phyloP scores from a whole-genome alignment of 2,113 vertebrate genomes.

The Cryptotis parvus region DNA sequence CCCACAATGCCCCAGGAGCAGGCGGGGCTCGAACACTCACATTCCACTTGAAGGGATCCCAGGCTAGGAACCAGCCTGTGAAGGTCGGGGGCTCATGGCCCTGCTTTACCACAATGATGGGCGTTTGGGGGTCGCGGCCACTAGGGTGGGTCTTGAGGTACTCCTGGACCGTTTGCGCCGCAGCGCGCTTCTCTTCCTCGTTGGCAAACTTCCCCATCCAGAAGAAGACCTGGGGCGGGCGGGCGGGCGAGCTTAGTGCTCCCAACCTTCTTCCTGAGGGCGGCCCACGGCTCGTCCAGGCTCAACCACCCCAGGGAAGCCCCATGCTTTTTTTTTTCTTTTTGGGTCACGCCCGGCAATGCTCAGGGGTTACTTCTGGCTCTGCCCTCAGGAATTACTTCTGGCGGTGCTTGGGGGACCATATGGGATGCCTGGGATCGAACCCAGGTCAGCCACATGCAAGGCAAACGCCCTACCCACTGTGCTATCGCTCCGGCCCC shows the following conservation, averaged over 20 bases:
- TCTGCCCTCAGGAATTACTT: no score
- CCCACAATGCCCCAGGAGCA: background rate
- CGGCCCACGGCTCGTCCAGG: background rate
- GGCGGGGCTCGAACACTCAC: conserved; percentile 83
- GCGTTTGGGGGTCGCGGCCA: conserved; percentile 86
- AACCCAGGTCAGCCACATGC: no score
- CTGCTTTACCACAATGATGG: conserved; percentile 92
- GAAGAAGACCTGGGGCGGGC: conserved; percentile 90
- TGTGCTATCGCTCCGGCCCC: no score
- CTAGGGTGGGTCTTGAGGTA: conserved; percentile 91
- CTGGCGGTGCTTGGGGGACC: no score
- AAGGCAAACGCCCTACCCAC: no score
- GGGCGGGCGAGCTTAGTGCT: no score
- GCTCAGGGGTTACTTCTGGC: no score
- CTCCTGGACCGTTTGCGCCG: conserved; percentile 88
- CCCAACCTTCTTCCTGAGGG: no score
- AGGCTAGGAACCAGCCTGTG: conserved; percentile 93
- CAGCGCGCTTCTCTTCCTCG: conserved; percentile 86
- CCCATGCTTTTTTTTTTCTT: no score
- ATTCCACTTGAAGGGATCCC: conserved; percentile 91
- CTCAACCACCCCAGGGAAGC: background rate
- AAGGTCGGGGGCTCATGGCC: conserved; percentile 92
- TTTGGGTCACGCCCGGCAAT: no score
- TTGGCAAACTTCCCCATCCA: conserved; percentile 91
- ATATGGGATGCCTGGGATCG: no score